phyloP scores from a whole-genome alignment of 2,888 invertebrate species.

The Agrotis puta region DNA sequence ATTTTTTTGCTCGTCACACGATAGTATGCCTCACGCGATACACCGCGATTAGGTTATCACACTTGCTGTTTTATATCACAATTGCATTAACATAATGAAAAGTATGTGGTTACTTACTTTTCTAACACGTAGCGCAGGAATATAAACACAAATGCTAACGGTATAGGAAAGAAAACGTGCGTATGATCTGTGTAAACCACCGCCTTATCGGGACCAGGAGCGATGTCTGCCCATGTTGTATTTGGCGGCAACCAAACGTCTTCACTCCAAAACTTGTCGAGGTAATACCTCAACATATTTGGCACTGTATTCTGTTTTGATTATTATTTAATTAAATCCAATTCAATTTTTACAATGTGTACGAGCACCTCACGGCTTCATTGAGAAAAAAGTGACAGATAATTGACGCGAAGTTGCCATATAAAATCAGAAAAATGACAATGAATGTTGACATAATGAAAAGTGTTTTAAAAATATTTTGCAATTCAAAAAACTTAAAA shows the following conservation, averaged over 20 bases:
- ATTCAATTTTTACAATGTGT: conserved; percentile 48
- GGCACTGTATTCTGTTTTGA: conserved; percentile 58
- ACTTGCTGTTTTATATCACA: conserved; percentile 60
- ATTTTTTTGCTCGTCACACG: conserved; percentile 46
- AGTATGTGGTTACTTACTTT: conserved; percentile 92
- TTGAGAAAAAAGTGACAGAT: conserved; percentile 65
- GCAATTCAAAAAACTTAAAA: too few species aligned
- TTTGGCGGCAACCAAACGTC: conserved; percentile 98
- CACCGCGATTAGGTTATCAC: conserved; percentile 60
- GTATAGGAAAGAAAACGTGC: conserved; percentile 96
- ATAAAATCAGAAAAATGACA: background rate
- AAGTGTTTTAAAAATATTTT: too few species aligned
- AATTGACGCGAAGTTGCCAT: conserved; percentile 48
- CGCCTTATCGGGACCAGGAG: conserved; percentile 93
- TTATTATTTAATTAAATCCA: conserved; percentile 55
- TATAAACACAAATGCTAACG: conserved; percentile 95
- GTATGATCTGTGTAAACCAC: conserved; percentile 94
- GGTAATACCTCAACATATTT: conserved; percentile 84
- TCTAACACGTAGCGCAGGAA: conserved; percentile 95
- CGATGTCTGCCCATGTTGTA: conserved; percentile 96
- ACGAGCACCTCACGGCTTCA: conserved; percentile 66
- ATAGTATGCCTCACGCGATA: conserved; percentile 56
- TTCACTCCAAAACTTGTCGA: conserved; percentile 94
- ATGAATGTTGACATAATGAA: background rate
- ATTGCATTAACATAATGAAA: conserved; percentile 40